These are phyloP conservation scores for Zaprionus ornatus DNA, from an alignment of 1,140 invertebrate species.

Conservation along the genomic window DNA sequence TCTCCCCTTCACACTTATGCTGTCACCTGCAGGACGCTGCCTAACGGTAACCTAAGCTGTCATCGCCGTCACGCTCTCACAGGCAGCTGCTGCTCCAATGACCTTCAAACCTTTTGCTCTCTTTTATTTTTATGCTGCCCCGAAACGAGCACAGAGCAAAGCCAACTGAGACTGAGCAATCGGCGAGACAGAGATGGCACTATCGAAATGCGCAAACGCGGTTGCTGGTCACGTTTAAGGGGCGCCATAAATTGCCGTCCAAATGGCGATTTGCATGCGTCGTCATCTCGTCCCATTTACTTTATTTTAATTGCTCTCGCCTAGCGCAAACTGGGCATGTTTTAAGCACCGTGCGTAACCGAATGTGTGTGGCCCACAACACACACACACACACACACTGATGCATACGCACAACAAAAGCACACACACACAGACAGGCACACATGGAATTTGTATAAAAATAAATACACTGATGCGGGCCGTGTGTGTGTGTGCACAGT, in stretches of 20 bases:
- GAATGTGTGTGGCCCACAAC: constrained; percentile 43
- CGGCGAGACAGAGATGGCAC: constrained; percentile 1
- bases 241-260: constrained; percentile 74
- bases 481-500: constrained; percentile 27
- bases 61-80: constrained; percentile 20
- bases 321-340: constrained; percentile 52
- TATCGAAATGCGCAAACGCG: constrained; percentile 48
- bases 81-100: constrained; percentile 52
- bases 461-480: constrained; percentile 17
- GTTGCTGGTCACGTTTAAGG: constrained; percentile 74
- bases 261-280: constrained; percentile 67
- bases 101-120: constrained; percentile 70
- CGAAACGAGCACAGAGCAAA: constrained; percentile 19
- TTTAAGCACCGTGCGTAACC: constrained; percentile 41
- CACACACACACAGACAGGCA: neutral
- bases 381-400: constrained; percentile 1
- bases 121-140: neutral
- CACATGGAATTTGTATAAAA: neutral
- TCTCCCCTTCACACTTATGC: neutral
- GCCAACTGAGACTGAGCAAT: constrained; percentile 18
- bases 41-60: constrained; percentile 46
- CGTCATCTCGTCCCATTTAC: constrained; percentile 55
- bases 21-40: constrained; percentile 17
- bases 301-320: constrained; percentile 58
- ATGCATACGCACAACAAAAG: neutral